Evolutionary conservation across 2,113 vertebrate genomes (phyloP).

Genomic region (Xyliphius kryptos): DNA sequence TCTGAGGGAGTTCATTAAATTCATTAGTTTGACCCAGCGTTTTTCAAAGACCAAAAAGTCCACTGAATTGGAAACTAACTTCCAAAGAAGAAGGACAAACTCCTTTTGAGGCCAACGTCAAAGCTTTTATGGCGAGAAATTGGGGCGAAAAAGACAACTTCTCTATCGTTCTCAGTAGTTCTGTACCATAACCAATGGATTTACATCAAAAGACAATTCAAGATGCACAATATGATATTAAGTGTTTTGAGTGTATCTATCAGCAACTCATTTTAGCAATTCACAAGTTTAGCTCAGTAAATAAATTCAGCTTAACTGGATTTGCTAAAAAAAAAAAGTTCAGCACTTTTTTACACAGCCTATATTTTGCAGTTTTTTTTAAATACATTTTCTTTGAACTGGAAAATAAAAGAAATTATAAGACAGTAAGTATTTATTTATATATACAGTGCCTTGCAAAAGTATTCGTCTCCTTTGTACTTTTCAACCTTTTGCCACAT

Average conservation of each 20-base stretch:
- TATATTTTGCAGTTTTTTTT: not conserved
- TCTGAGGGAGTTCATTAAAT: constrained; percentile 96
- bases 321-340: not conserved
- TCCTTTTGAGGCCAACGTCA: constrained; percentile 73
- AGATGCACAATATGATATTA: constrained; percentile 66
- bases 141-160: constrained; percentile 59
- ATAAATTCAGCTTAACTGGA: constrained; percentile 2
- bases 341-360: not conserved
- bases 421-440: too few species aligned
- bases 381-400: not conserved
- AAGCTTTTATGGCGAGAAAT: constrained; percentile 58
- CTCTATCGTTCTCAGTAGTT: constrained; percentile 54
- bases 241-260: constrained; percentile 21
- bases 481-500: too few species aligned
- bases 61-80: constrained; percentile 91
- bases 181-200: constrained; percentile 71
- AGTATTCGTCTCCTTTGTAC: too few species aligned
- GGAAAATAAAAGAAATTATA: too few species aligned
- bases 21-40: constrained; percentile 99
- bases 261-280: not conserved
- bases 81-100: constrained; percentile 66
- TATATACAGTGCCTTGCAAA: too few species aligned
- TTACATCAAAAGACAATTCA: constrained; percentile 70
- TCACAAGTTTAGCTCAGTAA: constrained; percentile 4
- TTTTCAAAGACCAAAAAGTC: constrained; percentile 91